Conservation (phyloP, 1,140 invertebrate species). For the Lasaia peninsularis region DNA sequence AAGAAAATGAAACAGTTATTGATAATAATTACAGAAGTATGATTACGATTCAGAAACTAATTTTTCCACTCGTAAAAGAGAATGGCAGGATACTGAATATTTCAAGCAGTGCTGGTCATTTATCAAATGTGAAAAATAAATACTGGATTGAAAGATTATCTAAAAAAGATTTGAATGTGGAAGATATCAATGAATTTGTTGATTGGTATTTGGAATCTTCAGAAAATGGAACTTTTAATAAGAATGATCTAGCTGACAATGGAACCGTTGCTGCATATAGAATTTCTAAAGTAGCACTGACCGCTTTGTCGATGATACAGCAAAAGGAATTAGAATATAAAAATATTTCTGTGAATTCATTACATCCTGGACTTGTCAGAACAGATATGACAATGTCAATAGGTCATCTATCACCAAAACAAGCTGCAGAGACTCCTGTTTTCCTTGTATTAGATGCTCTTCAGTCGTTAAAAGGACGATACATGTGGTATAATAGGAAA, state of each 20-base stretch:
- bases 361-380: constrained; percentile 76
- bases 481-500: constrained; percentile 61
- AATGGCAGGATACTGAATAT: constrained; percentile 84
- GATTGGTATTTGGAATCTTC: too few relatives aligned
- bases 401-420: constrained; percentile 80
- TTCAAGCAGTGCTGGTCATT: too few relatives aligned
- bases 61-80: constrained; percentile 83
- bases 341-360: not conserved
- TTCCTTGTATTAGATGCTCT: constrained; percentile 58
- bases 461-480: constrained; percentile 49
- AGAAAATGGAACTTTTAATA: constrained; percentile 54
- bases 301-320: constrained; percentile 81
- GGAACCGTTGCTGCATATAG: constrained; percentile 80
- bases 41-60: constrained; percentile 79
- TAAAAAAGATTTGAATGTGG: constrained; percentile 73
- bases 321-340: constrained; percentile 72
- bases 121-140: constrained; percentile 76
- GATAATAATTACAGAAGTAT: constrained; percentile 82
- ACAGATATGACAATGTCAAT: constrained; percentile 85
- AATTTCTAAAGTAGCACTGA: constrained; percentile 84
- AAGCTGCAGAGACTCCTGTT: constrained; percentile 76
- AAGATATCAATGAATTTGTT: constrained; percentile 71
- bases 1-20: constrained; percentile 82
- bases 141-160: constrained; percentile 76
- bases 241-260: constrained; percentile 50